These are phyloP conservation scores for Drosophila borborema DNA, from an alignment of 2,888 invertebrate genomes.

Conservation along the genomic window DNA sequence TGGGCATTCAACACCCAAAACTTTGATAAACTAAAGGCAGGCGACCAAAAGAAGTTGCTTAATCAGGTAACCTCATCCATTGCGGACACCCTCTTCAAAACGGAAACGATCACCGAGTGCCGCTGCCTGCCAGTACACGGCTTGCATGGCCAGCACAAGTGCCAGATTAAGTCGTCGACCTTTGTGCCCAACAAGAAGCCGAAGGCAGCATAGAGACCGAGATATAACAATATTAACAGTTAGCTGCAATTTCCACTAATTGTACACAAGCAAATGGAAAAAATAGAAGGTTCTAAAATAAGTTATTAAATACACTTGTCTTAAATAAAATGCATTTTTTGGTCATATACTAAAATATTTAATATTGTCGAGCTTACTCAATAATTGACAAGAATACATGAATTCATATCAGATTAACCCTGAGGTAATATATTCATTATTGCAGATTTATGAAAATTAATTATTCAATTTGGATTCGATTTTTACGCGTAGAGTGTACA, in stretches of 20 bases:
- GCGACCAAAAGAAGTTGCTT: constrained; percentile 78
- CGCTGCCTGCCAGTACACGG: constrained; percentile 74
- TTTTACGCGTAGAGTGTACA: too few relatives aligned
- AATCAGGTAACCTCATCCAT: constrained; percentile 79
- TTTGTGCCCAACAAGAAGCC: constrained; percentile 82
- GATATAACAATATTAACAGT: constrained; percentile 5
- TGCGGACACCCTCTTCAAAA: constrained; percentile 84
- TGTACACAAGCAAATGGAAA: constrained; percentile 1
- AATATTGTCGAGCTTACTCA: not conserved
- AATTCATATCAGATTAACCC: too few relatives aligned
- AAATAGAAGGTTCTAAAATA: constrained; percentile 11
- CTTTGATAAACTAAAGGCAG: constrained; percentile 73
- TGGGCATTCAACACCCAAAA: constrained; percentile 84
- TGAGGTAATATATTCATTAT: too few relatives aligned
- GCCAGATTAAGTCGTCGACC: constrained; percentile 76
- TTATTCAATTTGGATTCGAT: too few relatives aligned
- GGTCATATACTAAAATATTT: not conserved
- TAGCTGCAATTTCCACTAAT: constrained; percentile 11
- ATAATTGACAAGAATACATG: not conserved
- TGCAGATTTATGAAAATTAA: too few relatives aligned
- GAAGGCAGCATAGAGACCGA: constrained; percentile 58
- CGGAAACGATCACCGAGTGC: constrained; percentile 83
- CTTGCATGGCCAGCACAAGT: constrained; percentile 82
- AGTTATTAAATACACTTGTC: constrained; percentile 24
- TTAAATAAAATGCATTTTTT: constrained; percentile 5